Evolutionary conservation across 2,797 vertebrate genomes (phyloP).

Genomic region (Knipowitschia caucasica): DNA sequence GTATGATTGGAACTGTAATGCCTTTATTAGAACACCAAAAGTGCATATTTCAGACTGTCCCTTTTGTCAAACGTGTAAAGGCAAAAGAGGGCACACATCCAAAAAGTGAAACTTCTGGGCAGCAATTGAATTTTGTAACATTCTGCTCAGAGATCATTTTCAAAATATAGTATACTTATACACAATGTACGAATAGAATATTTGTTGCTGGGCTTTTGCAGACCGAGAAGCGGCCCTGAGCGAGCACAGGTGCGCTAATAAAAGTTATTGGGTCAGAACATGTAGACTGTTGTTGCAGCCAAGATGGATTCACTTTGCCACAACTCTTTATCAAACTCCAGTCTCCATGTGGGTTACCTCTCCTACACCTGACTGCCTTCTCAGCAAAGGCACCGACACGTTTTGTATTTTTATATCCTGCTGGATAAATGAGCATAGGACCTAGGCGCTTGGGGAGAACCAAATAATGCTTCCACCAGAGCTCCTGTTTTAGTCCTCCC

Average conservation of each 20-base stretch:
- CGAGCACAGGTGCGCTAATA: slow-evolving; percentile 7
- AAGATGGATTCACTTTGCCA: slow-evolving; percentile 33
- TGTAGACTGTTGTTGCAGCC: slow-evolving; percentile 12
- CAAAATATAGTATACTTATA: not conserved
- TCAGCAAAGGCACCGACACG: slow-evolving; percentile 45
- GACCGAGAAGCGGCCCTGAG: not conserved
- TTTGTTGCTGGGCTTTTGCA: no score
- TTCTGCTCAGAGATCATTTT: not conserved
- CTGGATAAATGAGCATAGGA: slow-evolving; percentile 32
- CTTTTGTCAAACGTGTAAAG: no score
- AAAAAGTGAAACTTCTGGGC: not conserved
- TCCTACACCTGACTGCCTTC: slow-evolving; percentile 39
- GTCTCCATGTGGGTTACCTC: slow-evolving; percentile 44
- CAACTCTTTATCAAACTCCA: slow-evolving; percentile 36
- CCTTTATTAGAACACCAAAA: no score
- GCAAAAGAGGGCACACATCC: not conserved
- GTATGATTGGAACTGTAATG: no score
- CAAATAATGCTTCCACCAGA: slow-evolving; percentile 30
- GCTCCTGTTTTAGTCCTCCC: slow-evolving; percentile 15
- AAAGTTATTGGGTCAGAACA: slow-evolving; percentile 29
- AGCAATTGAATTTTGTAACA: not conserved
- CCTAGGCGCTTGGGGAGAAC: slow-evolving; percentile 36
- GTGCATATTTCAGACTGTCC: no score
- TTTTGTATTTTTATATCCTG: slow-evolving; percentile 49
- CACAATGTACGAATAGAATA: not conserved